Conservation (phyloP, 2,113 vertebrate genomes). For the Corythoichthys intestinalis region DNA sequence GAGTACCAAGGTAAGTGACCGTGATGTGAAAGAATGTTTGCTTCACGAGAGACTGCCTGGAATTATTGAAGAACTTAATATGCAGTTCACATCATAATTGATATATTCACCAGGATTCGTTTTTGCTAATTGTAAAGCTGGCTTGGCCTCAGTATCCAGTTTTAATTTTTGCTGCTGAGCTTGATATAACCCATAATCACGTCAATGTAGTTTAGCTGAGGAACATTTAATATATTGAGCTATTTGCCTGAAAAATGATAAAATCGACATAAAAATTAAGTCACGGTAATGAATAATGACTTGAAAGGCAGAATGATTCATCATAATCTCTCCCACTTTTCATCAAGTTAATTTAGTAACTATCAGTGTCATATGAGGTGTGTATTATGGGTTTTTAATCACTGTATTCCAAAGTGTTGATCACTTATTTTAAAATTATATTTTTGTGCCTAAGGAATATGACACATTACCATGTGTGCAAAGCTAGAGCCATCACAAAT, state of each 20-base stretch:
- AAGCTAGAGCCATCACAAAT: slow-evolving; percentile 36
- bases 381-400: slow-evolving; percentile 21
- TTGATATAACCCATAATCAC: slow-evolving; percentile 19
- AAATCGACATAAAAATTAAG: neutral
- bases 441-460: slow-evolving; percentile 22
- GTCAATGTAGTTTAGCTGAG: neutral
- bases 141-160: slow-evolving; percentile 14
- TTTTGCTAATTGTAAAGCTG: slow-evolving; percentile 19
- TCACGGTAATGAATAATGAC: slow-evolving; percentile 6
- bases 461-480: slow-evolving; percentile 11
- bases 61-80: slow-evolving; percentile 12
- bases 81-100: slow-evolving; percentile 18
- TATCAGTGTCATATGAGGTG: slow-evolving; percentile 22
- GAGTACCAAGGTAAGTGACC: slow-evolving; percentile 87
- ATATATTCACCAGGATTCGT: slow-evolving; percentile 12
- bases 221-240: slow-evolving; percentile 7
- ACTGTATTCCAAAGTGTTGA: slow-evolving; percentile 43
- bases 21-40: neutral
- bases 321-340: slow-evolving; percentile 11
- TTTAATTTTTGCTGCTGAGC: slow-evolving; percentile 13
- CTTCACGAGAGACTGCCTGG: neutral
- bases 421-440: slow-evolving; percentile 28
- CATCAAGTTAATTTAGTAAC: slow-evolving; percentile 18
- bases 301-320: neutral
- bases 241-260: slow-evolving; percentile 19